Evolutionary conservation across 2,797 vertebrate species (phyloP).

Genomic region (Miichthys miiuy): DNA sequence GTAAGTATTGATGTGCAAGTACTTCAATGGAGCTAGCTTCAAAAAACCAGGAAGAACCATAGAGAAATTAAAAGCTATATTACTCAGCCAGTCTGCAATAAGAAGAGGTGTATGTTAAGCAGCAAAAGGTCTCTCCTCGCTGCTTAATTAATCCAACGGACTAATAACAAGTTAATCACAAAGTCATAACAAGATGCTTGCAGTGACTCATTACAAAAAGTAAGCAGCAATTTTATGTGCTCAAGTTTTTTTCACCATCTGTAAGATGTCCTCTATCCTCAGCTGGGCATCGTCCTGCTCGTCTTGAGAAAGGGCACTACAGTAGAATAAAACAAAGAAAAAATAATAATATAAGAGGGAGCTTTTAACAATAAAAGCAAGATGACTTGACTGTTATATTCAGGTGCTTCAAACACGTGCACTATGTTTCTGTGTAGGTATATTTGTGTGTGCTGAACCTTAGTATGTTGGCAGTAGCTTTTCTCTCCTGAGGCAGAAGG

Average conservation of each 20-base stretch:
- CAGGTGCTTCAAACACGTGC: neutral
- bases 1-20: conserved; percentile 13
- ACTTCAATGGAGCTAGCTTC: neutral
- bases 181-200: conserved; percentile 1
- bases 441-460: conserved; percentile 78
- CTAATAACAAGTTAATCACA: neutral
- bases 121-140: conserved; percentile 4
- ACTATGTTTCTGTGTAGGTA: neutral
- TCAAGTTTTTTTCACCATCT: conserved; percentile 88
- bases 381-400: neutral
- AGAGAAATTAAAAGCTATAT: conserved; percentile 6
- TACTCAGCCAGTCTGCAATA: neutral
- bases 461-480: conserved; percentile 96
- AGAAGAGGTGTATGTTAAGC: neutral
- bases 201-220: neutral
- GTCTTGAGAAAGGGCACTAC: conserved; percentile 94
- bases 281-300: conserved; percentile 95
- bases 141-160: neutral
- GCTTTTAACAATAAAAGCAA: neutral
- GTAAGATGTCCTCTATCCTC: conserved; percentile 93
- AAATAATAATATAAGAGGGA: neutral
- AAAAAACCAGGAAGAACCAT: conserved; percentile 8
- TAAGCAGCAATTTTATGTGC: neutral
- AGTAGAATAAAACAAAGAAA: neutral
- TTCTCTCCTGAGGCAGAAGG: conserved; percentile 96